Evolutionary conservation across 2,888 invertebrate genomes (phyloP).

Genomic region (Cerastis rubricosa): DNA sequence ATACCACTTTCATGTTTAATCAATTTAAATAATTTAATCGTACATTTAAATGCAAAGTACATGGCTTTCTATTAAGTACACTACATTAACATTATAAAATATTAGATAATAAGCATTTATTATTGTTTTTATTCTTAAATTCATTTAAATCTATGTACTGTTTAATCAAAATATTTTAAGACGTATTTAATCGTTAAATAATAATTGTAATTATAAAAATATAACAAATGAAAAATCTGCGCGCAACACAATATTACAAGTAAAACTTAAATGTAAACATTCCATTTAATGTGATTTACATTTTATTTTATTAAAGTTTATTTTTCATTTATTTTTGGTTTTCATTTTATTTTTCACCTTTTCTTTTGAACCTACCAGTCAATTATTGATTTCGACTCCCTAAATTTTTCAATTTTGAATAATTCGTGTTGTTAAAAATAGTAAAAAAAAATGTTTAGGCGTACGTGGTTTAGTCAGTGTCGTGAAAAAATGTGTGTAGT

Average conservation of each 20-base stretch:
- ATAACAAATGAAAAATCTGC: constrained; percentile 74
- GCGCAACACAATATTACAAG: constrained; percentile 81
- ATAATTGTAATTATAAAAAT: constrained; percentile 62
- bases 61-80: constrained; percentile 68
- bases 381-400: constrained; percentile 89
- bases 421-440: constrained; percentile 70
- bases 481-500: constrained; percentile 47
- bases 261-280: constrained; percentile 67
- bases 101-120: constrained; percentile 50
- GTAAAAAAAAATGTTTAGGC: constrained; percentile 67
- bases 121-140: constrained; percentile 47
- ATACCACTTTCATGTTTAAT: constrained; percentile 56
- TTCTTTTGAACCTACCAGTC: constrained; percentile 85
- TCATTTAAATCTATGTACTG: constrained; percentile 50
- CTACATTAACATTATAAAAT: constrained; percentile 22
- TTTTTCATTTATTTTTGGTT: constrained; percentile 75
- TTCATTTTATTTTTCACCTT: constrained; percentile 71
- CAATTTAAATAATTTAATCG: constrained; percentile 31
- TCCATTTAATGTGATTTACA: constrained; percentile 64
- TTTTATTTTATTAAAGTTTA: constrained; percentile 74
- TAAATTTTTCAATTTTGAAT: constrained; percentile 90
- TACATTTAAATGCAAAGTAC: constrained; percentile 62
- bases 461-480: constrained; percentile 59
- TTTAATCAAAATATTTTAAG: constrained; percentile 60
- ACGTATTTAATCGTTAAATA: constrained; percentile 59